Evolutionary conservation across 1,140 invertebrate species (phyloP).

Genomic region (Reticulitermes speratus): DNA sequence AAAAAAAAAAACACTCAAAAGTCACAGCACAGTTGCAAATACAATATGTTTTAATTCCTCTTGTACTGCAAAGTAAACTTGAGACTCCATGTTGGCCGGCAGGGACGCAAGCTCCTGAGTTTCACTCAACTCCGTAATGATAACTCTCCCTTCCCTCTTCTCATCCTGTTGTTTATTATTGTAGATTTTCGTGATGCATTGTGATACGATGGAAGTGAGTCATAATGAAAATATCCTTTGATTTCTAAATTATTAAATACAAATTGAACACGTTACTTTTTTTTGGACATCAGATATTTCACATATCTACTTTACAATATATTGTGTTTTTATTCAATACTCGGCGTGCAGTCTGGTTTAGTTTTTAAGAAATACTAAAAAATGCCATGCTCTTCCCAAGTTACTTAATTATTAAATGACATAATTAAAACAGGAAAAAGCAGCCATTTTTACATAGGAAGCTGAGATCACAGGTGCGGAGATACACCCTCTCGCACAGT

Average conservation of each 20-base stretch:
- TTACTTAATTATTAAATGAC: slow-evolving; percentile 20
- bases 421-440: slow-evolving; percentile 24
- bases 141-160: neutral
- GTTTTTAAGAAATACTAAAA: slow-evolving; percentile 26
- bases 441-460: slow-evolving; percentile 25
- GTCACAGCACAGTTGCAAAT: slow-evolving; percentile 35
- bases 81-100: slow-evolving; percentile 10
- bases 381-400: slow-evolving; percentile 12
- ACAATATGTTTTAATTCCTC: neutral
- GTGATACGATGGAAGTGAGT: slow-evolving; percentile 7
- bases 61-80: neutral
- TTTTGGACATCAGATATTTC: slow-evolving; percentile 30
- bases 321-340: slow-evolving; percentile 27
- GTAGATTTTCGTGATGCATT: slow-evolving; percentile 8
- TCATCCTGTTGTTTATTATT: slow-evolving; percentile 3
- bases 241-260: slow-evolving; percentile 26
- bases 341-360: slow-evolving; percentile 34
- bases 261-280: slow-evolving; percentile 32
- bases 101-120: slow-evolving; percentile 11
- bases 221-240: slow-evolving; percentile 16
- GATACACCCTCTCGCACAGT: neutral
- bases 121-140: neutral
- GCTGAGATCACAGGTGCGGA: slow-evolving; percentile 35
- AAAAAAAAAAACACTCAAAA: slow-evolving; percentile 32
- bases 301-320: slow-evolving; percentile 18